These are phyloP conservation scores for Ctenochaetus hawaiiensis DNA, from an alignment of 2,797 vertebrate genomes.

Conservation along the genomic window DNA sequence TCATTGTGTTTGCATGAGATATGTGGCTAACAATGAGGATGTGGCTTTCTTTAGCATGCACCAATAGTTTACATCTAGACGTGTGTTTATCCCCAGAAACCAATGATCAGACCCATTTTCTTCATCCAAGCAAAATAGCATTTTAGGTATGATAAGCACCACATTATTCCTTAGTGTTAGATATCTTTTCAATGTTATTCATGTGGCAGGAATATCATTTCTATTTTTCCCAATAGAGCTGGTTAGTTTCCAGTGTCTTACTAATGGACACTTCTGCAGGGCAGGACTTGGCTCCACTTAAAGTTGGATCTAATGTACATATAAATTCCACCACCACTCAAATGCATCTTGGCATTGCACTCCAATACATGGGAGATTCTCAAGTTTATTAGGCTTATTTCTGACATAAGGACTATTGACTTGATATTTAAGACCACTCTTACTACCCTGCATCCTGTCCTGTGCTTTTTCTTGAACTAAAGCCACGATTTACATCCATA, in stretches of 20 bases:
- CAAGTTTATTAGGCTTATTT: conserved; percentile 8
- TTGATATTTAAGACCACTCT: conserved; percentile 23
- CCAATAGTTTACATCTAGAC: background rate
- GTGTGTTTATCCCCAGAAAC: background rate
- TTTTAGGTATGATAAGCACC: background rate
- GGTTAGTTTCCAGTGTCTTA: background rate
- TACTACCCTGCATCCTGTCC: background rate
- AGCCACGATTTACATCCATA: background rate
- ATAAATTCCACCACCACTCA: background rate
- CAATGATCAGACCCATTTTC: too few relatives aligned
- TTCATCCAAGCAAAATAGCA: background rate
- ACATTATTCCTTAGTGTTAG: background rate
- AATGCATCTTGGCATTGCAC: background rate
- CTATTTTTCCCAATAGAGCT: background rate
- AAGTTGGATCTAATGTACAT: background rate
- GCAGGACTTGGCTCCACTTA: background rate
- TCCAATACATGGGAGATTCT: background rate
- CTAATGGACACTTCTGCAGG: conserved; percentile 5
- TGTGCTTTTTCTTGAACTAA: background rate
- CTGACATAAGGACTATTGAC: conserved; percentile 18
- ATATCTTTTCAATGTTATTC: background rate
- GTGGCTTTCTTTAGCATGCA: background rate
- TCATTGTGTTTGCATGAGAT: background rate
- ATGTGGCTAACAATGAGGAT: background rate
- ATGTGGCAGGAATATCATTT: background rate